phyloP scores from a whole-genome alignment of 1,140 invertebrate genomes.

The Wasmannia auropunctata region DNA sequence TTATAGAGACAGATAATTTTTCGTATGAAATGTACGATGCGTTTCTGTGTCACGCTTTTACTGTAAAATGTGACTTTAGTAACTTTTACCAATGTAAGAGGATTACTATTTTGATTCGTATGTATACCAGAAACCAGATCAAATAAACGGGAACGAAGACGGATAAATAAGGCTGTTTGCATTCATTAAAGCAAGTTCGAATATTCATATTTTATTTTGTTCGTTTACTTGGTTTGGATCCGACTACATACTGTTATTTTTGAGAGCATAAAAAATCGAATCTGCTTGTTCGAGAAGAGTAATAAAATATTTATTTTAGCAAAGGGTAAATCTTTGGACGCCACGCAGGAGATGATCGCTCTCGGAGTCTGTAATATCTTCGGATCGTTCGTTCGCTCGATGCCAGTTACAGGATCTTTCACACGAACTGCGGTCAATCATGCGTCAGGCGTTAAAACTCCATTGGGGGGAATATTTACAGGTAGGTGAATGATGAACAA shows the following conservation, averaged over 20 bases:
- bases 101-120: background rate
- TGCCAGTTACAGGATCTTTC: constrained; percentile 93
- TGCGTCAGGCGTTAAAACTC: constrained; percentile 91
- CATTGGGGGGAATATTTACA: constrained; percentile 90
- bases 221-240: background rate
- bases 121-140: no score
- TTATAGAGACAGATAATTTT: background rate
- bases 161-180: background rate
- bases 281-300: background rate
- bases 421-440: constrained; percentile 92
- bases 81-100: background rate
- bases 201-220: no score
- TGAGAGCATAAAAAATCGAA: background rate
- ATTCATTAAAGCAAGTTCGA: background rate
- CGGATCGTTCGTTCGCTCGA: constrained; percentile 90
- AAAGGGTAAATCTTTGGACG: constrained; percentile 87
- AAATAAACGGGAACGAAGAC: background rate
- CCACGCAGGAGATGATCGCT: constrained; percentile 91
- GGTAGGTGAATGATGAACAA: constrained; percentile 78
- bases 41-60: background rate
- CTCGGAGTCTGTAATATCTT: constrained; percentile 90
- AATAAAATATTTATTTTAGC: constrained; percentile 77
- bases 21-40: background rate
- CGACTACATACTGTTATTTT: background rate
- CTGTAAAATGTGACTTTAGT: background rate